phyloP scores from a whole-genome alignment of 2,797 vertebrate species.

The Chaenodraco wilsoni region DNA sequence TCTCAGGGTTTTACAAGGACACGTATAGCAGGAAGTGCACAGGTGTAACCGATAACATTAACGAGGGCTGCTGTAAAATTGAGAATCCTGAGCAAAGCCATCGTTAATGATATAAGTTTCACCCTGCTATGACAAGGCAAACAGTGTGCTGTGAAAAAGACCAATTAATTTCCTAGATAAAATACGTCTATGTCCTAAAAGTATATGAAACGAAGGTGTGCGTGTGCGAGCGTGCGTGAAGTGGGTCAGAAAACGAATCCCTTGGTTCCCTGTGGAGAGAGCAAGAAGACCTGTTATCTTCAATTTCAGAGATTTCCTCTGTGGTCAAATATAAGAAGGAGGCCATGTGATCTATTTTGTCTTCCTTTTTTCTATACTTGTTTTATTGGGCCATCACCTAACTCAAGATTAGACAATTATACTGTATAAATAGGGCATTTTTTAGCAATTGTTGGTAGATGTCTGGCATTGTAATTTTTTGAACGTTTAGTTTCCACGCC shows the following conservation, averaged over 20 bases:
- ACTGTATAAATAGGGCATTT: slow-evolving; percentile 22
- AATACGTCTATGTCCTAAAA: too few relatives aligned
- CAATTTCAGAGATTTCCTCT: slow-evolving; percentile 75
- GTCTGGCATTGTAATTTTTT: neutral
- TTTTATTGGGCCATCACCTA: slow-evolving; percentile 63
- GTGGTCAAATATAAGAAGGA: slow-evolving; percentile 63
- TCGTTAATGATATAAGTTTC: too few relatives aligned
- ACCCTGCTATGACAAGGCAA: too few relatives aligned
- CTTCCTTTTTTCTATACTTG: slow-evolving; percentile 28
- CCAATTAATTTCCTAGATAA: too few relatives aligned
- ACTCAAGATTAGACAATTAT: slow-evolving; percentile 29
- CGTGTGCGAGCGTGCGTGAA: slow-evolving; percentile 49
- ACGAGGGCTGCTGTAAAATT: too few relatives aligned
- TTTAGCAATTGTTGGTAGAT: neutral
- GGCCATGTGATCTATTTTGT: slow-evolving; percentile 60
- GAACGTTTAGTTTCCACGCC: too few relatives aligned
- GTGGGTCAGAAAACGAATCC: slow-evolving; percentile 75
- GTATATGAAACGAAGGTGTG: neutral
- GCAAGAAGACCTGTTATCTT: slow-evolving; percentile 69
- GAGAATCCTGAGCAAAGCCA: neutral
- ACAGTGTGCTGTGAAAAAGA: too few relatives aligned
- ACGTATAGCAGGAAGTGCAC: too few relatives aligned
- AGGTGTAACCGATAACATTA: too few relatives aligned
- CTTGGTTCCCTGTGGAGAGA: slow-evolving; percentile 63
- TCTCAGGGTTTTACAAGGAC: slow-evolving; percentile 25